Evolutionary conservation across 2,797 vertebrate genomes (phyloP), one percentile per base, ranked within the genome.

Genomic region (Anniella stebbinsi): DNA sequence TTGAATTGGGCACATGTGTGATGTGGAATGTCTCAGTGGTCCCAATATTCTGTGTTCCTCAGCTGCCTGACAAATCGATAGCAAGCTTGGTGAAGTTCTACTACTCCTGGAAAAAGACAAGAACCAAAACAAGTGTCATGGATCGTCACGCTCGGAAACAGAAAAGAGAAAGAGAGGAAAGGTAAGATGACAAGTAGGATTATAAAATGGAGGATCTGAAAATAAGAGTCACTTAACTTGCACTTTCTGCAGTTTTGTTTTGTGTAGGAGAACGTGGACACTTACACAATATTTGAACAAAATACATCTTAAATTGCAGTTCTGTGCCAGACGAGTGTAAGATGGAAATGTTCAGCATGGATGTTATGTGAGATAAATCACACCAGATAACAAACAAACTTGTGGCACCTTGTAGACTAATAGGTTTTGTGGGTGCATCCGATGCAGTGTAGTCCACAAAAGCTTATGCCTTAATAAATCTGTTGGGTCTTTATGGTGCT

Each of bases 51-150:
- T 93, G 85, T 95, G 91, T 96, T 87, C 15, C 36, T 85, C 93
- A 99, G 99, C 97, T 99, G 90, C 99, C 99, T 85, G 99, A 99
- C 94, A 99, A 99, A 93, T 98, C 98, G 9, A 99, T 99, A 97
- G 98, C 98, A 92, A 99, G 98, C 93, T 96, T 99, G 96, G 99
- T 99, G 91, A 98, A 98, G 75, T 99, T 99, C 94, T 99, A 99
- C 96, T 99, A 99, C 95, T 99, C 98, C 0, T 99, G 99, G 99
- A 99, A 99, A 97, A 99, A 99, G 95, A 99, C 98, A 0, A 98
- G 99, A 92, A 99, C 98, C 94, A 99, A 98, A 97, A 99, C 98
- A 66, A 99, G 99, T 0, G 97, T 99, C 95, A 99, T 99, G 99
- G 99, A 99, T 86, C 97, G 99, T 70, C 99, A 99, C 67, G 98